These are phyloP conservation scores for Pegea sp. DNA, from an alignment of 23 tunicate genomes.

Conservation along the genomic window DNA sequence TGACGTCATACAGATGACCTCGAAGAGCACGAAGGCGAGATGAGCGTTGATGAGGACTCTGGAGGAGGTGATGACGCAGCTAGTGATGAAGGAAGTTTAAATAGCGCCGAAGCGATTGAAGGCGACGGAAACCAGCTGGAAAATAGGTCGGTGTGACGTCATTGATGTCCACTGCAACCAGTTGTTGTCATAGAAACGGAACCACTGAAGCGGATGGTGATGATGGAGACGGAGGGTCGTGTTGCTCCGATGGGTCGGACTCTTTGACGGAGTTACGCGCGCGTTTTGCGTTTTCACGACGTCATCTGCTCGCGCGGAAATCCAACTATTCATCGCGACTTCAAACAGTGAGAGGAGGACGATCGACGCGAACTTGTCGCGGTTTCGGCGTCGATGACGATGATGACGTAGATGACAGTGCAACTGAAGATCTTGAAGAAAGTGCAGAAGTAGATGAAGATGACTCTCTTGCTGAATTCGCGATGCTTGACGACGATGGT, in stretches of 20 bases:
- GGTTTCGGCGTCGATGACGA: no score
- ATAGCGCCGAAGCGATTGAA: not conserved
- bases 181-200: not conserved
- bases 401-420: no score
- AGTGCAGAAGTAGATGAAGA: no score
- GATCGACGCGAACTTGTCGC: no score
- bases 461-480: no score
- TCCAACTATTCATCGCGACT: not conserved
- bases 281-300: not conserved
- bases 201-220: not conserved
- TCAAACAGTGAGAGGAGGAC: no score
- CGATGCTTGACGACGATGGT: no score
- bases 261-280: not conserved
- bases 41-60: not conserved
- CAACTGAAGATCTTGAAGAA: no score
- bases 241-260: not conserved
- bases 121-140: not conserved
- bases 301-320: not conserved
- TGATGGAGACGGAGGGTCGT: not conserved
- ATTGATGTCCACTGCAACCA: not conserved
- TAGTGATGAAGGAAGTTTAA: not conserved
- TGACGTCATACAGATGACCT: not conserved
- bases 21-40: conserved; percentile 1
- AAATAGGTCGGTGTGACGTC: not conserved
- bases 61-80: conserved; percentile 1